Evolutionary conservation across 37 sponge, comb jelly and placozoan species (phyloP).

Genomic region (Theonella swinhoei): DNA sequence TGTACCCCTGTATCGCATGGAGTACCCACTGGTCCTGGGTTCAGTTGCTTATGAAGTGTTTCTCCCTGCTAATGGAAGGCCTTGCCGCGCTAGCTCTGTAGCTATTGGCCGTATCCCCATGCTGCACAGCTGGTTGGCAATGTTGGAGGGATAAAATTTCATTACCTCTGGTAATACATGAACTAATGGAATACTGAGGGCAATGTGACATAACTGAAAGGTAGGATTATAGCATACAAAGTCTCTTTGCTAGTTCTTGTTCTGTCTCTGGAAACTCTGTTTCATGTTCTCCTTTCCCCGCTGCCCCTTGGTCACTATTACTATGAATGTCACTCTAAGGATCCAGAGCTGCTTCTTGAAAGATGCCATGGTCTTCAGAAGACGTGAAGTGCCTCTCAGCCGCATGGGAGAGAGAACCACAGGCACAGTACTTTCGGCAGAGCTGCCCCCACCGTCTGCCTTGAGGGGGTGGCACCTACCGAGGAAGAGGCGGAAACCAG

Average conservation of each 20-base stretch:
- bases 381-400: not conserved
- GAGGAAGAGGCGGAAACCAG: constrained; percentile 4
- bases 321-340: too few relatives aligned
- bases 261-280: too few relatives aligned
- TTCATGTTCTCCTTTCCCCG: too few relatives aligned
- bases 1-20: not conserved
- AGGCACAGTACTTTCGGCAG: not conserved
- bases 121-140: not conserved
- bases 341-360: too few relatives aligned
- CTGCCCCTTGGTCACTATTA: too few relatives aligned
- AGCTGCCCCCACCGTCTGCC: not conserved
- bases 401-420: not conserved
- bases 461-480: not conserved
- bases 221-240: too few relatives aligned
- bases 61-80: not conserved
- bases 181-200: not conserved
- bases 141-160: not conserved
- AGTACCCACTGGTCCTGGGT: not conserved
- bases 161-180: not conserved
- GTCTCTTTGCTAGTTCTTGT: too few relatives aligned
- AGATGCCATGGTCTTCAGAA: too few relatives aligned
- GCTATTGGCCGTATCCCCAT: not conserved
- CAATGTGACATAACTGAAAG: too few relatives aligned
- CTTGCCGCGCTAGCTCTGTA: not conserved
- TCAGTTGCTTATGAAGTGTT: not conserved